A percentile compares a stretch with the other conserved stretches of the same genome.
phyloP scores from a whole-genome alignment of 2,888 invertebrate species.

The Napeogenes inachia region DNA sequence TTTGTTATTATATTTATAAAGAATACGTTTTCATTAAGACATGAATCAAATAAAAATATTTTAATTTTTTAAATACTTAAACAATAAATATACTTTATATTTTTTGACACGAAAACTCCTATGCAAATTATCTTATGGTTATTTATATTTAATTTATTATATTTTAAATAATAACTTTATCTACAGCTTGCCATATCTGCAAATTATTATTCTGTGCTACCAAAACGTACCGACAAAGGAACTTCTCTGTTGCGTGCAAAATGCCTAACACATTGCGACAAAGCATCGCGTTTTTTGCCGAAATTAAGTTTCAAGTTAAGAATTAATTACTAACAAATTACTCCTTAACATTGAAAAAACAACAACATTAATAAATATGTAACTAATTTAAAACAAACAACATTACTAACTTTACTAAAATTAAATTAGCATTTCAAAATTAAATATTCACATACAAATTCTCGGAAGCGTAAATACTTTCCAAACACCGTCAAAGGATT shows the following conservation, averaged over 20 bases:
- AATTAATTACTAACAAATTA: conserved; percentile 25
- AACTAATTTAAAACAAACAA: too few relatives aligned
- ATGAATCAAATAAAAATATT: too few relatives aligned
- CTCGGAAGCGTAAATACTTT: conserved; percentile 53
- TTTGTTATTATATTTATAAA: too few relatives aligned
- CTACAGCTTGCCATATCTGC: background rate
- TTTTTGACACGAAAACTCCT: too few relatives aligned
- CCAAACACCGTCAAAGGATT: conserved; percentile 62
- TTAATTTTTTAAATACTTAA: too few relatives aligned
- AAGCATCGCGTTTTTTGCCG: conserved; percentile 44
- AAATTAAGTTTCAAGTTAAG: conserved; percentile 34
- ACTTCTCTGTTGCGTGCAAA: conserved; percentile 51
- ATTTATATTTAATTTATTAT: background rate
- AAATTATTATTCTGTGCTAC: conserved; percentile 25
- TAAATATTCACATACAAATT: conserved; percentile 55
- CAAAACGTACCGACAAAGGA: conserved; percentile 46
- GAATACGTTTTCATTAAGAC: too few relatives aligned
- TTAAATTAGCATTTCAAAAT: conserved; percentile 40
- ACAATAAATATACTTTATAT: too few relatives aligned
- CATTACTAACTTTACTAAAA: too few relatives aligned
- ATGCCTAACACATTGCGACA: conserved; percentile 55
- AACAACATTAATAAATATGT: background rate
- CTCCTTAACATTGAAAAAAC: background rate
- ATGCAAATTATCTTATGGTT: too few relatives aligned
- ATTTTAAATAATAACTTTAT: background rate